phyloP scores from a whole-genome alignment of 2,113 vertebrate species.

The Eidolon helvum region DNA sequence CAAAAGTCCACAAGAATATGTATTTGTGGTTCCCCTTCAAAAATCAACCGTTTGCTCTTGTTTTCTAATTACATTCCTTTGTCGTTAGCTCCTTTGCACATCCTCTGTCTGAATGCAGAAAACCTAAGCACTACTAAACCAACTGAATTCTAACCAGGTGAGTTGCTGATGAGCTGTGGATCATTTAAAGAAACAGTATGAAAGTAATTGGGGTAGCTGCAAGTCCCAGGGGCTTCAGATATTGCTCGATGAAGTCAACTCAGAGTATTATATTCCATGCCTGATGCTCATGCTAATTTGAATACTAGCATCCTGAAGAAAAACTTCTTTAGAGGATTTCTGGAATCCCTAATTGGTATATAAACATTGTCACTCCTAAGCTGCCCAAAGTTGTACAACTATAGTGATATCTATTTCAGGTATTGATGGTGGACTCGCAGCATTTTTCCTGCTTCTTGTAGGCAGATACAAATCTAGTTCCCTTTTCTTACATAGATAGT shows the following conservation, averaged over 20 bases:
- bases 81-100: constrained; percentile 58
- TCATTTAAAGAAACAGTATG: constrained; percentile 54
- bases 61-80: constrained; percentile 76
- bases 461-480: neutral
- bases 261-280: neutral
- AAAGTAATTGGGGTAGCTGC: constrained; percentile 1
- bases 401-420: neutral
- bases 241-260: neutral
- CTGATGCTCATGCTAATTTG: constrained; percentile 45
- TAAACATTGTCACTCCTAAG: neutral
- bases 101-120: constrained; percentile 54
- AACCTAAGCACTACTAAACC: neutral
- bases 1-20: constrained; percentile 59
- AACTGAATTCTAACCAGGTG: constrained; percentile 53
- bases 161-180: constrained; percentile 43
- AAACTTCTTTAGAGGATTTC: neutral
- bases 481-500: neutral
- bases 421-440: neutral
- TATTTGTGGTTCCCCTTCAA: constrained; percentile 50
- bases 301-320: neutral
- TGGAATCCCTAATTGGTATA: neutral
- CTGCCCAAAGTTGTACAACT: neutral
- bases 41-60: constrained; percentile 67
- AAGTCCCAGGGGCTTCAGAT: neutral
- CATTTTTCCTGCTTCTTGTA: neutral